Conservation (phyloP, 1,140 invertebrate genomes). For the Trichomalopsis sarcophagae region DNA sequence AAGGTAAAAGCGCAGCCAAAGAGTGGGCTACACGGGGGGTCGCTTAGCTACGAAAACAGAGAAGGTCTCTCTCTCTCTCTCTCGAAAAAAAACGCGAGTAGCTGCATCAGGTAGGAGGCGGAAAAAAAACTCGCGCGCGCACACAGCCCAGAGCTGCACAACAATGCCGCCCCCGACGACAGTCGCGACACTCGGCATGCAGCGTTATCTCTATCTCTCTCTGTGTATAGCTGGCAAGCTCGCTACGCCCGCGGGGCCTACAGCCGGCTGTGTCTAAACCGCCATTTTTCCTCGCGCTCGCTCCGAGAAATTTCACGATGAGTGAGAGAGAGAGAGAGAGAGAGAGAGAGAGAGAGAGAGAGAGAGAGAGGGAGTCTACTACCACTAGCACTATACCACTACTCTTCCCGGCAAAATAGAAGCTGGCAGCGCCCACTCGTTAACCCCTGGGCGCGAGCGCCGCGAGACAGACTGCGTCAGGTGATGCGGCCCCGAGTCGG, state of each 20-base stretch:
- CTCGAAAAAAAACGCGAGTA: neutral
- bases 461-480: neutral
- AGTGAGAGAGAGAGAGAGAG: neutral
- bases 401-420: neutral
- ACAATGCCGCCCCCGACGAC: neutral
- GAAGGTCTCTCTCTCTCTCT: neutral
- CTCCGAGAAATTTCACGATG: neutral
- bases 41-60: neutral
- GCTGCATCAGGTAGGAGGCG: neutral
- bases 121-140: neutral
- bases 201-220: neutral
- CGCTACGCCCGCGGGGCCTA: neutral
- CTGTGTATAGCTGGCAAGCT: neutral
- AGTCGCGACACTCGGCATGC: neutral
- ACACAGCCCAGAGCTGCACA: neutral
- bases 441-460: neutral
- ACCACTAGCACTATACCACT: no score
- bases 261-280: neutral
- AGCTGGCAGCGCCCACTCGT: neutral
- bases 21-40: neutral
- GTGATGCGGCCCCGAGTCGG: neutral
- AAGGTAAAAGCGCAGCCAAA: constrained; percentile 12
- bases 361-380: neutral
- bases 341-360: neutral
- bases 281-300: constrained; percentile 9